Base-by-base conservation (phyloP, 1,140 invertebrate species). In the Caenorhabditis remanei region DNA sequence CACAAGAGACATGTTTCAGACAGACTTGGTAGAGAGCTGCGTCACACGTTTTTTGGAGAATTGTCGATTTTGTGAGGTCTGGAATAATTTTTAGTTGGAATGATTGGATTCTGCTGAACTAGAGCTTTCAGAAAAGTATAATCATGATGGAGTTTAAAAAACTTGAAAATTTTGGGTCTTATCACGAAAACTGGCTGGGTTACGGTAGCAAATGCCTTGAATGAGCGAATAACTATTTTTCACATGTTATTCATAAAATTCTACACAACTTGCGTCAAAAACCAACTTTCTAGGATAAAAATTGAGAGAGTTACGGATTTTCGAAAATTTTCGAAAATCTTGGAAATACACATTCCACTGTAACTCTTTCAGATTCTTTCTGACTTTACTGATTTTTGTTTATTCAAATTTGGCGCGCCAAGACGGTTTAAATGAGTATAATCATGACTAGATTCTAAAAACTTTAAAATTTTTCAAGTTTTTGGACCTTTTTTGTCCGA, bases 1-100 rank as follows among this genome's bases (percentile, higher is more conserved):
- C 65, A 83, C 91, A 92, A 11, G 92, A 90, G 24, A 92, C 90
- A 56, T 92, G 91, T 55, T 86, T 71, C 4, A 92, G 85, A 83
- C 91, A 92, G 3, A 92, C 63, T 63, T 92, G 87, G 84, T 92
- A 65, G 55, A 91, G 82, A 16, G 91, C 90, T 46, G 65, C 71
- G 56, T 91, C 84, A 82, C 90, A 91, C 2, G 90, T 88, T 46
- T 83, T 71, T 43, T 85, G 50, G 3, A 79, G 48, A 16, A 84
- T 56, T 16, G 53, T 71, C 7, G 79, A 53, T 43, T 63, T 84
- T 43, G 83, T 84, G 8, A 58, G 71, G 19, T 79, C 71, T 79
- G 71, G 56, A 21, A n/a, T 21, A n/a, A 21, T 58, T 58, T 58
- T 8, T n/a, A 4, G 1, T 13, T 11, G 2, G 9, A 32, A 58